Conservation (phyloP, 2,888 invertebrate genomes). For the Cantharis flavilabris region DNA sequence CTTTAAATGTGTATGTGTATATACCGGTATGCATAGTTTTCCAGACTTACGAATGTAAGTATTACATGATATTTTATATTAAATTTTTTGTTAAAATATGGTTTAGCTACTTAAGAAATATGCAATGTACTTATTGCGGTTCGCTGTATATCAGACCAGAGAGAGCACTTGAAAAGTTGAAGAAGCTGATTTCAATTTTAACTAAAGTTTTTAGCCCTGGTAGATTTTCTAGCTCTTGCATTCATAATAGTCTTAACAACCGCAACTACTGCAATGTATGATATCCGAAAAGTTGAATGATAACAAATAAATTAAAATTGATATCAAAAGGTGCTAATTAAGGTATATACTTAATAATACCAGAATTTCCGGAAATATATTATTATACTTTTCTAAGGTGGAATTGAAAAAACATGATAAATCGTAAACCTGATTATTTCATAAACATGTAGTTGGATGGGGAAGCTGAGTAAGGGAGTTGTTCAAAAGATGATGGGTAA, state of each 20-base stretch:
- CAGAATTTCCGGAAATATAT: background rate
- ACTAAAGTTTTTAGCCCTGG: background rate
- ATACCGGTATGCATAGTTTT: too few species aligned
- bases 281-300: background rate
- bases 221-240: background rate
- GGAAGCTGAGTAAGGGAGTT: constrained; percentile 15
- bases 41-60: too few species aligned
- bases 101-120: background rate
- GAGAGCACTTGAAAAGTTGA: background rate
- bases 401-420: background rate
- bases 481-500: constrained; percentile 33
- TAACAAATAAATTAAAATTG: too few species aligned
- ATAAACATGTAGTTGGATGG: background rate
- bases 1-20: too few species aligned
- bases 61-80: background rate
- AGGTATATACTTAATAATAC: too few species aligned
- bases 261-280: background rate
- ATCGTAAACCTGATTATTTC: background rate
- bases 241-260: background rate
- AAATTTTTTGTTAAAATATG: background rate
- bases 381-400: background rate
- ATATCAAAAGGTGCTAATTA: too few species aligned
- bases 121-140: background rate
- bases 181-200: background rate
- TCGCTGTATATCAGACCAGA: background rate